These are phyloP conservation scores for Aspidapion aeneum DNA, from an alignment of 2,888 invertebrate genomes.

Conservation along the genomic window DNA sequence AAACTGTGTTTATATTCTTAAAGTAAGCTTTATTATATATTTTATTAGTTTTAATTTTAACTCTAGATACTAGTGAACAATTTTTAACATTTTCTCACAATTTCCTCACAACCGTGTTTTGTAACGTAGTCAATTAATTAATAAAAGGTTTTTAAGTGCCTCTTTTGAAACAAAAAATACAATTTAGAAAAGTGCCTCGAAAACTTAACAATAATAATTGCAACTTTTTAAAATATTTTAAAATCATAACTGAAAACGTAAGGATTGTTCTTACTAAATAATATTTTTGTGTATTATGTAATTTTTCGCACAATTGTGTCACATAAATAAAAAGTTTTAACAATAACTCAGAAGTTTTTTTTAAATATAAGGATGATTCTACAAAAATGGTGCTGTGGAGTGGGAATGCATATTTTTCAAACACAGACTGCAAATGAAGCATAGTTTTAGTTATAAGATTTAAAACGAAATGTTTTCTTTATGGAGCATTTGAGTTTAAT, in stretches of 20 bases:
- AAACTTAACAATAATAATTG: not conserved
- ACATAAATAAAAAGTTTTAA: not conserved
- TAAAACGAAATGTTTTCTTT: too few relatives aligned
- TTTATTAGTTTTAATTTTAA: not conserved
- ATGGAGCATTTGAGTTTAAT: too few relatives aligned
- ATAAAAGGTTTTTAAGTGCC: not conserved
- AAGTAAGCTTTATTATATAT: not conserved
- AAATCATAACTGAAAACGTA: not conserved
- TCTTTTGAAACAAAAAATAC: not conserved
- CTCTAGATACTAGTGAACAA: not conserved
- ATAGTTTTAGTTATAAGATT: too few relatives aligned
- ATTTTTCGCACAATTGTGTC: not conserved
- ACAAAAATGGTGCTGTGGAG: too few relatives aligned
- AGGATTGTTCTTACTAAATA: not conserved
- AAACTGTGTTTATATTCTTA: slow-evolving; percentile 8
- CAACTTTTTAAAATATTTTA: not conserved
- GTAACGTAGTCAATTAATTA: not conserved
- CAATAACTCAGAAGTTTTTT: not conserved
- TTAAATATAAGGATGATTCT: too few relatives aligned
- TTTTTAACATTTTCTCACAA: not conserved
- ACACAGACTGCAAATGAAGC: too few relatives aligned
- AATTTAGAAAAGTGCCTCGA: not conserved
- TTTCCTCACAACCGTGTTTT: not conserved
- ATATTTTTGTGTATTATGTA: not conserved
- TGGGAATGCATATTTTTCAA: too few relatives aligned